Percentiles rank a stretch among this genome's conserved stretches.
phyloP scores from a whole-genome alignment of 2,888 invertebrate species.

The Caenorhabditis sulstoni region DNA sequence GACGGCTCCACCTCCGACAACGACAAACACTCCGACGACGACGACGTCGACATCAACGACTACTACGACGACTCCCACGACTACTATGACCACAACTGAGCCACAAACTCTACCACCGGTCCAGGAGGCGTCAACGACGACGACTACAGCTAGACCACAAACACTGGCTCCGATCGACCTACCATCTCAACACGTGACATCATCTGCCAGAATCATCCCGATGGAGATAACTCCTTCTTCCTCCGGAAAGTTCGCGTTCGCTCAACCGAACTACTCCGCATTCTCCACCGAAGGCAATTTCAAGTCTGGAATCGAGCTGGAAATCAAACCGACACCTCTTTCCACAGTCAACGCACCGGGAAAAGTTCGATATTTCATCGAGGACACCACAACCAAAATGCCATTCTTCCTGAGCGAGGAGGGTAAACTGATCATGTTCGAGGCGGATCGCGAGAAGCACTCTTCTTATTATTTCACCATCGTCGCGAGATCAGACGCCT shows the following conservation, averaged over 20 bases:
- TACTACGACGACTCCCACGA: conserved; percentile 1
- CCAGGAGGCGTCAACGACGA: neutral
- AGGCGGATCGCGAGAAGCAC: conserved; percentile 74
- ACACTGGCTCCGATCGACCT: conserved; percentile 25
- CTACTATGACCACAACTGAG: conserved; percentile 10
- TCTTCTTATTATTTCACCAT: conserved; percentile 67
- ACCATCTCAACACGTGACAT: conserved; percentile 17
- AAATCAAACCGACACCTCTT: conserved; percentile 68
- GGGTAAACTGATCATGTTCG: conserved; percentile 73
- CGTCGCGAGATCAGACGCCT: conserved; percentile 35
- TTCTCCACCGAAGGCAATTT: conserved; percentile 74
- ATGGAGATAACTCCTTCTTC: neutral
- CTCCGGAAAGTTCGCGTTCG: conserved; percentile 39
- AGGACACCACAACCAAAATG: conserved; percentile 47
- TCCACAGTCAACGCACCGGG: conserved; percentile 19
- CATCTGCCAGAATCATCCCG: conserved; percentile 17
- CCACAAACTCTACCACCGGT: neutral
- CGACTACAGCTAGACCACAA: neutral
- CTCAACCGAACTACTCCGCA: conserved; percentile 52
- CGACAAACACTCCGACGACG: neutral
- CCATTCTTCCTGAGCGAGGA: conserved; percentile 57
- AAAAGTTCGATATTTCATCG: conserved; percentile 50
- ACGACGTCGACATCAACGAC: conserved; percentile 30
- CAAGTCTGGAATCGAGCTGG: conserved; percentile 68
- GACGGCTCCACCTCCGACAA: neutral